Conservation (phyloP, 1,140 invertebrate species). For the Drosophila nigromelanica region DNA sequence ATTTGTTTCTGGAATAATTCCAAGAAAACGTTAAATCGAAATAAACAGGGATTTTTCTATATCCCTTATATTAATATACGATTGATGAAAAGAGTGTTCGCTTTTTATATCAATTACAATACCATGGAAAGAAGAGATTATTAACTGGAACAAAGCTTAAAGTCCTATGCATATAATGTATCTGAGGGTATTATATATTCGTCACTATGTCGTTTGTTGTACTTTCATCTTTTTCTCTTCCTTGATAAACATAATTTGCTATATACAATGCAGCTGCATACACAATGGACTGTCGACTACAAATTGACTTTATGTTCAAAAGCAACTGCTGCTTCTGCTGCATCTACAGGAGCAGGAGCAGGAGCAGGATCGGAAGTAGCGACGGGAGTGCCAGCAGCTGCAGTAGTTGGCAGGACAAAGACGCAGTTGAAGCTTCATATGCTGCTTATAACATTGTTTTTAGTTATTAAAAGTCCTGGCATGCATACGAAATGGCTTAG, state of each 20-base stretch:
- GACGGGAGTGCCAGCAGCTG: background rate
- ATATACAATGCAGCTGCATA: slow-evolving; percentile 46
- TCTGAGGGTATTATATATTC: background rate
- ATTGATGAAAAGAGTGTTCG: too few species aligned
- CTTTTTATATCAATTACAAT: too few species aligned
- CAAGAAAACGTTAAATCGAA: too few species aligned
- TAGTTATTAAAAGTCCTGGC: slow-evolving; percentile 21
- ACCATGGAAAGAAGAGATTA: background rate
- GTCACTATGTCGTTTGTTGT: background rate
- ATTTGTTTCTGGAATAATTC: too few species aligned
- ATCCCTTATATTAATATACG: background rate
- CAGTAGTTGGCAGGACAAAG: slow-evolving; percentile 24
- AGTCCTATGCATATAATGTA: background rate
- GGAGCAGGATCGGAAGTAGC: background rate
- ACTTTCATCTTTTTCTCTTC: slow-evolving; percentile 7
- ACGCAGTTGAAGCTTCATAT: slow-evolving; percentile 22
- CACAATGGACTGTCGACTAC: slow-evolving; percentile 39
- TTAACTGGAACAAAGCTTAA: background rate
- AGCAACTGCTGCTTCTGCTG: slow-evolving; percentile 4
- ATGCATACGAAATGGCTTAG: slow-evolving; percentile 15
- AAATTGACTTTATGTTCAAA: slow-evolving; percentile 43
- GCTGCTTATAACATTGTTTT: slow-evolving; percentile 35
- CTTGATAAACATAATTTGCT: slow-evolving; percentile 46
- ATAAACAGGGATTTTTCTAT: too few species aligned
- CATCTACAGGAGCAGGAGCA: background rate